A percentile compares a stretch with the other conserved stretches of the same genome.
phyloP scores from a whole-genome alignment of 2,888 invertebrate genomes.

The Morinoia aosen region DNA sequence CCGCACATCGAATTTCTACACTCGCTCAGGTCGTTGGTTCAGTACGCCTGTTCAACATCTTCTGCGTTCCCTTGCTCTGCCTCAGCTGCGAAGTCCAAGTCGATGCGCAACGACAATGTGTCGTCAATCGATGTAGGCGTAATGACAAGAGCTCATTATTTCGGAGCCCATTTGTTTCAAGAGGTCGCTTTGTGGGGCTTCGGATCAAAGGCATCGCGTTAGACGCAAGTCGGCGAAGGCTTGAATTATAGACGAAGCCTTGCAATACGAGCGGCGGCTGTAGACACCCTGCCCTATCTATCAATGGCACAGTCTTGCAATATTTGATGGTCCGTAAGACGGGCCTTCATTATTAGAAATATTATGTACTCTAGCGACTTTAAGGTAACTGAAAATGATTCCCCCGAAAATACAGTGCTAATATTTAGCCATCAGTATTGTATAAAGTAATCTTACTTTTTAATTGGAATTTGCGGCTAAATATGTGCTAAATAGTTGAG shows the following conservation, averaged over 20 bases:
- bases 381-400: neutral
- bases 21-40: neutral
- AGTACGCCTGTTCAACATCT: neutral
- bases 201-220: conserved; percentile 41
- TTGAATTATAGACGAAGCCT: conserved; percentile 22
- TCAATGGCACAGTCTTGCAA: neutral
- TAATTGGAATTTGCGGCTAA: neutral
- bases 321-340: neutral
- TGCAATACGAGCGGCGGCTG: neutral
- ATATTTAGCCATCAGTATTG: neutral
- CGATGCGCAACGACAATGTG: conserved; percentile 9
- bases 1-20: neutral
- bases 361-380: neutral
- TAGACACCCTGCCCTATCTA: neutral
- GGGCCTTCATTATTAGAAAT: neutral
- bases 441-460: neutral
- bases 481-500: neutral
- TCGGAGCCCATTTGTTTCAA: conserved; percentile 46
- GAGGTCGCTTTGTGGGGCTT: conserved; percentile 47
- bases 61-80: neutral
- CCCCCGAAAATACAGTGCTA: neutral
- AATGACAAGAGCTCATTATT: conserved; percentile 48
- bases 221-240: conserved; percentile 28
- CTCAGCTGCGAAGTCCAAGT: neutral
- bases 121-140: conserved; percentile 44